Percentiles rank a stretch among this genome's conserved stretches.
phyloP scores from a whole-genome alignment of 1,140 invertebrate genomes.

The Drosophila orena region DNA sequence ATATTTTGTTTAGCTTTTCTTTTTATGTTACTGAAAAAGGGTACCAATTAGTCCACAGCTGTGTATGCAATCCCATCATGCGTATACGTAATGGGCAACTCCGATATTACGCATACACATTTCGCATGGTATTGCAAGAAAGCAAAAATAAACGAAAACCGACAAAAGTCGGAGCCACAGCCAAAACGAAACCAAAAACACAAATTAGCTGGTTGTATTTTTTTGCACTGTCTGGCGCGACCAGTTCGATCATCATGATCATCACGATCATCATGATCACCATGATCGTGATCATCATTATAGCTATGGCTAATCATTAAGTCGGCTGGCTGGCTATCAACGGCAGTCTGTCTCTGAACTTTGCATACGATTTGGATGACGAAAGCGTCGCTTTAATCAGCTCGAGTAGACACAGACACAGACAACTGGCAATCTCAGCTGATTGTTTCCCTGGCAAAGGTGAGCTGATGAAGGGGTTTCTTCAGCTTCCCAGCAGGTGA shows the following conservation, averaged over 20 bases:
- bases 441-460: conserved; percentile 50
- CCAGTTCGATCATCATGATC: conserved; percentile 34
- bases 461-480: conserved; percentile 32
- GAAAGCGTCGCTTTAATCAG: conserved; percentile 43
- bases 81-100: conserved; percentile 57
- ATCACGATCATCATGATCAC: conserved; percentile 19
- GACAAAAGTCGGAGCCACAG: conserved; percentile 10
- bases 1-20: no score
- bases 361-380: conserved; percentile 50
- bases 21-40: no score
- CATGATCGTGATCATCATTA: conserved; percentile 33
- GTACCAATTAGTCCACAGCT: background rate
- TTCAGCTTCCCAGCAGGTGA: background rate
- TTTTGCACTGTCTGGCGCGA: conserved; percentile 54
- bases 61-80: background rate
- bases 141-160: conserved; percentile 13
- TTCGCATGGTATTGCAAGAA: conserved; percentile 33
- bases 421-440: conserved; percentile 51
- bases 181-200: conserved; percentile 27
- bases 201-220: conserved; percentile 18
- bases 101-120: conserved; percentile 55
- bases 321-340: conserved; percentile 5
- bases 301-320: conserved; percentile 2
- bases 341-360: conserved; percentile 25
- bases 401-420: conserved; percentile 3